Evolutionary conservation across 2,113 vertebrate genomes (phyloP), one percentile per base, ranked within the genome.

Genomic region (Dermatemys mawii): DNA sequence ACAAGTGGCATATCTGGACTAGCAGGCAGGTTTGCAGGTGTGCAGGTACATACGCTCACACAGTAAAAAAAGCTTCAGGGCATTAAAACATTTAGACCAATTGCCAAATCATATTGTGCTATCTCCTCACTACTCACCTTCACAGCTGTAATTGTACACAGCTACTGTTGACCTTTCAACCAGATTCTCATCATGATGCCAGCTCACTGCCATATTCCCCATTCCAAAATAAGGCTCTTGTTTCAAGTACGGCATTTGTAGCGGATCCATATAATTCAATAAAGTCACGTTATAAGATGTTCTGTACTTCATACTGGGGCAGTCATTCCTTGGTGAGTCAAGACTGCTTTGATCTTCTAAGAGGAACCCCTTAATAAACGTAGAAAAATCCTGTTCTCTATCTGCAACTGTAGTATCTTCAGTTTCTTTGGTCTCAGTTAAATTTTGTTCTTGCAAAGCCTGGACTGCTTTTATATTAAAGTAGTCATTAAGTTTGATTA

Each of bases 201-300:
- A 99, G 94, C 99, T 99, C 90, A 99, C 99, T 0, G 99, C 99
- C 99, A 99, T 99, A 92, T 97, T 99, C 50, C 99, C 99, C 99
- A 99, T 99, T 91, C 99, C 99, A 60, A 99, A 99, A 93, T 99
- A 99, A 0, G 99, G 99, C 41, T 99, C 99, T 91, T 99, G 99
- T 95, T 99, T 99, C 94, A 99, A 98, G 90, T 99, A 99, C 7
- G 96, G 97, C 99, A 99, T 99, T 90, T 98, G 96, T 21, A 98
- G 97, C 0, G 99, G 99, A 97, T 99, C 99, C 99, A 99, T 99
- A 97, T 99, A 99, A 98, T 99, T 99, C 86, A 99, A 98, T 97
- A 99, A 97, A 73, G 99, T 99, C 96, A 99, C 96, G 29, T 99
- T 99, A 96, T 99, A 99, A 8, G 97, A 96, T 4, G 98, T 96